Evolutionary conservation across 2,888 invertebrate genomes (phyloP), one percentile per base, ranked within the genome.

Genomic region (Dryococelus australis): DNA sequence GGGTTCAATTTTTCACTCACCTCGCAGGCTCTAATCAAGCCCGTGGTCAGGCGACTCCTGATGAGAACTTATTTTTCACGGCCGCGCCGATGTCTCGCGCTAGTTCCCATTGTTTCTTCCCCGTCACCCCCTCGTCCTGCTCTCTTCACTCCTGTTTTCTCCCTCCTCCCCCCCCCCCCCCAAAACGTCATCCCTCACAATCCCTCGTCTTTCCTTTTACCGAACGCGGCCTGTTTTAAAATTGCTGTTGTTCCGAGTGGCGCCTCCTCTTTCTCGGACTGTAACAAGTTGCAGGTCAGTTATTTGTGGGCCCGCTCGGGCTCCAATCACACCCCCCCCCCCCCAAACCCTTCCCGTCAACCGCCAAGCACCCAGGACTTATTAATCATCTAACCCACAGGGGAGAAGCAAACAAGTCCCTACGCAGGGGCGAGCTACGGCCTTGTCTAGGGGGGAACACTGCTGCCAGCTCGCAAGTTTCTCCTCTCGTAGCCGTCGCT

Each of bases 11-110:
- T 65, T 65, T 65, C 65, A 65, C 65, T 65, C 65, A n/a, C 24
- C 65, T 65, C 65, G 65, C 65, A 16, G n/a, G 65, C 65, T 65
- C 65, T 65, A 65, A 65, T 65, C 65, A 65, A 65, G 65, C 65
- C 65, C 13, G 65, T 65, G 65, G 65, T 6, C 65, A 20, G 65
- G n/a, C 65, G 65, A n/a, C 65, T 65, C 65, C 65, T 65, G 65
- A 65, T 65, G 65, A 65, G 65, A 65, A 65, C 65, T 65, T 65
- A 65, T 65, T 65, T 65, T 65, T 65, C 65, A 65, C 65, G 65
- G 6, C 65, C 16, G 65, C 65, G 65, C 65, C 65, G 65, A 65
- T 65, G 65, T 65, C 65, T 65, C 65, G 65, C n/a, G 65, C 65
- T 16, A n/a, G 65, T n/a, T 65, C 20, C 65, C 65, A 65, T 65